These are phyloP conservation scores for Trissolcus brochymenae DNA, from an alignment of 2,888 invertebrate genomes.

Conservation along the genomic window DNA sequence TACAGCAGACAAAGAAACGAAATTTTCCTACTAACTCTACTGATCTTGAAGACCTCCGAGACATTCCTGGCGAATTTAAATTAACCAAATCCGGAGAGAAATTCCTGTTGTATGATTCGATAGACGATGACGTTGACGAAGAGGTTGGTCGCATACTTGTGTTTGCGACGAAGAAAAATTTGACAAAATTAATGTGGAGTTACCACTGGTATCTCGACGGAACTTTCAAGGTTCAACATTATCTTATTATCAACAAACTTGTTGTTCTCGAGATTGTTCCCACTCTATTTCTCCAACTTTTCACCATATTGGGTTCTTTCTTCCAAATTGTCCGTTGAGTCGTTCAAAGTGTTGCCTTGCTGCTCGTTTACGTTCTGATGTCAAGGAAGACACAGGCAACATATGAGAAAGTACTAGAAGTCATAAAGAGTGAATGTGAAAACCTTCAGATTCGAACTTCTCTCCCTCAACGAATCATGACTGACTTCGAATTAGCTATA, in stretches of 20 bases:
- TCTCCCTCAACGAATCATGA: neutral
- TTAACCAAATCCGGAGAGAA: neutral
- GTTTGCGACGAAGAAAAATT: slow-evolving; percentile 6
- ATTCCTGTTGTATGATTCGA: slow-evolving; percentile 6
- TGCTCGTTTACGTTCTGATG: neutral
- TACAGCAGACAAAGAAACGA: slow-evolving; percentile 3
- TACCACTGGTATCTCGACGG: slow-evolving; percentile 11
- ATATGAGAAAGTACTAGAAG: neutral
- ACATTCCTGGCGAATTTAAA: neutral
- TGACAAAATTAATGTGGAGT: slow-evolving; percentile 5
- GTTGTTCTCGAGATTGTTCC: neutral
- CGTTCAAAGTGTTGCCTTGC: neutral
- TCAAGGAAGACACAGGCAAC: neutral
- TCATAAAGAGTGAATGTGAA: neutral
- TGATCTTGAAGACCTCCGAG: neutral
- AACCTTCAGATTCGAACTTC: neutral
- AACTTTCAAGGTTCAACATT: slow-evolving; percentile 6
- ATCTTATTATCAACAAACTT: neutral
- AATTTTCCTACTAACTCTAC: slow-evolving; percentile 3
- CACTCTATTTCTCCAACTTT: neutral
- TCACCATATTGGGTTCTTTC: neutral
- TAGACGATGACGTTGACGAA: slow-evolving; percentile 1
- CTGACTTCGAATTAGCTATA: neutral
- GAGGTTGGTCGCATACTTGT: neutral
- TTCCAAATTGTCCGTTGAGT: neutral